These are phyloP conservation scores for Synanthedon myopaeformis DNA, from an alignment of 2,888 invertebrate genomes.

Conservation along the genomic window DNA sequence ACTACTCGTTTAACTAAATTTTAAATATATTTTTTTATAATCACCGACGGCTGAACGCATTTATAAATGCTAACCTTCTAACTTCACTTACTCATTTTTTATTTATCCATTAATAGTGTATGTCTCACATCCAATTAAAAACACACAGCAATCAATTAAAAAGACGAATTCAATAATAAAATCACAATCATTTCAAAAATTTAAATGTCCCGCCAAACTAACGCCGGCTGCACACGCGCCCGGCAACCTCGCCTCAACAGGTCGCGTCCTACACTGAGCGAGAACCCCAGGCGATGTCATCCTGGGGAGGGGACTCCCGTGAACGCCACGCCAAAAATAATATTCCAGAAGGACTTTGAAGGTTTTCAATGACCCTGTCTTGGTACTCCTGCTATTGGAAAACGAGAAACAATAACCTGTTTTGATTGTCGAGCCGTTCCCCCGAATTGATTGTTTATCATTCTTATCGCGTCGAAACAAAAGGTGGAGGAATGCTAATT, in stretches of 20 bases:
- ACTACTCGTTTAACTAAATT: too few species aligned
- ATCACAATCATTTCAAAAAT: constrained; percentile 14
- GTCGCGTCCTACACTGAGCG: constrained; percentile 59
- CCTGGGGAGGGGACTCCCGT: constrained; percentile 17
- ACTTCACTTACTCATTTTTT: too few species aligned
- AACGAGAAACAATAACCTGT: constrained; percentile 42
- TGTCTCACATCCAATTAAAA: too few species aligned
- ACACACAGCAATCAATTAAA: too few species aligned
- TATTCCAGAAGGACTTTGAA: constrained; percentile 53
- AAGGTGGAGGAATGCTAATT: not conserved
- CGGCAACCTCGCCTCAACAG: constrained; percentile 63
- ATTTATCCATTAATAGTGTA: too few species aligned
- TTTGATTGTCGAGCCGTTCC: constrained; percentile 33
- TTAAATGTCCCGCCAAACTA: constrained; percentile 32
- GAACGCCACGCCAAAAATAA: constrained; percentile 67
- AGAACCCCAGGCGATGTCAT: not conserved
- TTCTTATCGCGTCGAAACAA: constrained; percentile 6
- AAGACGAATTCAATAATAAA: too few species aligned
- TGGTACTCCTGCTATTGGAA: constrained; percentile 40
- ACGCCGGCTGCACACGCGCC: constrained; percentile 20
- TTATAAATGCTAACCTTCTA: too few species aligned
- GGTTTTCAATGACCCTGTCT: constrained; percentile 47
- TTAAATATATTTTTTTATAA: too few species aligned
- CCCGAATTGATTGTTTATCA: constrained; percentile 29
- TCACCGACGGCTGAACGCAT: too few species aligned